Conservation (phyloP, 2,797 vertebrate species). For the Cynodonichthys magdalenae region DNA sequence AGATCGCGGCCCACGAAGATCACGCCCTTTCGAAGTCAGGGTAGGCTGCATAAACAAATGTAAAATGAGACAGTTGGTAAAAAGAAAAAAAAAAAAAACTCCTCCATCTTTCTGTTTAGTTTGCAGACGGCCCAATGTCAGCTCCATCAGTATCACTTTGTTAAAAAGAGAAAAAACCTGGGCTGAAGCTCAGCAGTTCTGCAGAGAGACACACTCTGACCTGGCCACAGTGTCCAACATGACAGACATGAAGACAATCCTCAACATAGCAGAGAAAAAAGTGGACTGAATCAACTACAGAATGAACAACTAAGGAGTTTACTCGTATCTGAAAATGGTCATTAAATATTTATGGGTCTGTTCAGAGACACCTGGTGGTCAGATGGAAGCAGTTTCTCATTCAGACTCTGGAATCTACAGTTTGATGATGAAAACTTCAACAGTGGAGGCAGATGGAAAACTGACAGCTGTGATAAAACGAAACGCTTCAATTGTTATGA, state of each 20-base stretch:
- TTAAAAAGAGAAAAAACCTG: not conserved
- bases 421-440: no score
- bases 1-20: no score
- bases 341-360: not conserved
- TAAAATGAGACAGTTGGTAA: no score
- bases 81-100: no score
- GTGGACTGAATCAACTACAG: no score
- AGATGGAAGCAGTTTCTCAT: constrained; percentile 8
- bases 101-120: no score
- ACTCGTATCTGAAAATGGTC: no score
- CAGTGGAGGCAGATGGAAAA: not conserved
- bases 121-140: no score
- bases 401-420: not conserved
- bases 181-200: not conserved
- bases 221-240: constrained; percentile 7
- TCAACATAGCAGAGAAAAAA: rapidly evolving
- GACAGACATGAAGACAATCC: not conserved
- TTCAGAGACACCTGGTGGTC: constrained; percentile 8
- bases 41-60: no score
- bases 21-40: no score
- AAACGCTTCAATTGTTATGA: not conserved
- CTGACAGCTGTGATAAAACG: no score
- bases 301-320: no score
- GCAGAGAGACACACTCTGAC: constrained; percentile 1
- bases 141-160: constrained; percentile 5